phyloP scores from a whole-genome alignment of 2,113 vertebrate species.

The Eidolon helvum region DNA sequence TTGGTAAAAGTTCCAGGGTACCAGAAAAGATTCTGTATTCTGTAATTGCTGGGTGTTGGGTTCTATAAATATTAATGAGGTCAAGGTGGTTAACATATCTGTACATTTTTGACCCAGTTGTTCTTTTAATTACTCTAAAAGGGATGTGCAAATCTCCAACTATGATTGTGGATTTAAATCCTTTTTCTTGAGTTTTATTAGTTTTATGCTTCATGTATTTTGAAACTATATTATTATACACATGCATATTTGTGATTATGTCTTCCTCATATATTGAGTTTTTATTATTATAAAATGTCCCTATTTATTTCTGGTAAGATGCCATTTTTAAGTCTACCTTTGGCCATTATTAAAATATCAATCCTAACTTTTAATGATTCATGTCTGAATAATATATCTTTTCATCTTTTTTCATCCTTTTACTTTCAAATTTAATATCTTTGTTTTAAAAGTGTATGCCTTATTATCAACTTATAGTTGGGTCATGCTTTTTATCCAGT shows the following conservation, averaged over 20 bases:
- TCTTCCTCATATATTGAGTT: background rate
- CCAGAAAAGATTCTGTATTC: background rate
- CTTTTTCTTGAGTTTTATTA: background rate
- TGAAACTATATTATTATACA: background rate
- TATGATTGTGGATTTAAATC: background rate
- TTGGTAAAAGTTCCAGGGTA: background rate
- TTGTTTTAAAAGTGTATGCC: background rate
- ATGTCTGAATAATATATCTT: background rate
- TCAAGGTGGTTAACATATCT: slow-evolving; percentile 2
- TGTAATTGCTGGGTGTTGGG: background rate
- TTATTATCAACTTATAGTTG: background rate
- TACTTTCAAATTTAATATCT: background rate
- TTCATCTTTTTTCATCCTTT: background rate
- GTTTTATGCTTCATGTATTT: background rate
- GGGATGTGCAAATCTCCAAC: background rate
- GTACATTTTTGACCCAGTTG: background rate
- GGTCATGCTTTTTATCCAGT: background rate
- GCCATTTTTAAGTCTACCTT: background rate
- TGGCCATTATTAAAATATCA: background rate
- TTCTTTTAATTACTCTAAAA: background rate
- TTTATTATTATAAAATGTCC: background rate
- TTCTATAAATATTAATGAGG: slow-evolving; percentile 40
- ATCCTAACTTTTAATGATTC: background rate
- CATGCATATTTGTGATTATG: background rate
- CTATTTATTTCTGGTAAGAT: background rate